phyloP scores from a whole-genome alignment of 2,888 invertebrate species.

The Glyphotaelius pellucidus region DNA sequence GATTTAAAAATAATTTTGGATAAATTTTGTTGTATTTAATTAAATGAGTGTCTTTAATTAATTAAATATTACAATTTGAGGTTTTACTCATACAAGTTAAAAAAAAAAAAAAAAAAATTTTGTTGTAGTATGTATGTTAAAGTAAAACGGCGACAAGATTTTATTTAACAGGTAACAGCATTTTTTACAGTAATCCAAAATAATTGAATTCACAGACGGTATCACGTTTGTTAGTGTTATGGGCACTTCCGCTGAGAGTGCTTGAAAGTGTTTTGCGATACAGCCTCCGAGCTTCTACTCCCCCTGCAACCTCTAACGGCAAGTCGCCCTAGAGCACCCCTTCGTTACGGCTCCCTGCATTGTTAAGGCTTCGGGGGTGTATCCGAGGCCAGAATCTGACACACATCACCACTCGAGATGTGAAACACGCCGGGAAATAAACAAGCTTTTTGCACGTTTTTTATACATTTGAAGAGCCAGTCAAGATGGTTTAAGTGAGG shows the following conservation, averaged over 20 bases:
- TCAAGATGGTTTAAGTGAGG: not conserved
- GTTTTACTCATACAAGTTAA: too few species aligned
- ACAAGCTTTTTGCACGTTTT: not conserved
- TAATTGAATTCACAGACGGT: not conserved
- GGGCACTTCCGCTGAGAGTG: not conserved
- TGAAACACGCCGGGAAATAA: not conserved
- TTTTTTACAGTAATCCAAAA: not conserved
- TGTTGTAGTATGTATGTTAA: too few species aligned
- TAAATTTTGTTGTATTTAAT: too few species aligned
- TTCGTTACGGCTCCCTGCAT: not conserved
- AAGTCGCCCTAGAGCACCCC: slow-evolving; percentile 2
- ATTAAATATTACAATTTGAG: too few species aligned
- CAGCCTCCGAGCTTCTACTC: not conserved
- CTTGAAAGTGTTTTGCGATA: slow-evolving; percentile 5
- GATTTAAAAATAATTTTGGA: too few species aligned
- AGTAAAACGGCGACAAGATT: too few species aligned
- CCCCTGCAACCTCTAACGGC: not conserved
- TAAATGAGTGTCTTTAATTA: too few species aligned
- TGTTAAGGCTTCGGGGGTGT: not conserved
- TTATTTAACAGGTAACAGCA: not conserved
- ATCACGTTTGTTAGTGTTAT: not conserved
- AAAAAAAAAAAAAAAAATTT: too few species aligned
- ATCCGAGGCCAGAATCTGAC: not conserved
- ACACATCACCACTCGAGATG: slow-evolving; percentile 7
- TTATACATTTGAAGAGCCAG: not conserved